phyloP scores from a whole-genome alignment of 2,888 invertebrate genomes.

The Nysson spinosus region DNA sequence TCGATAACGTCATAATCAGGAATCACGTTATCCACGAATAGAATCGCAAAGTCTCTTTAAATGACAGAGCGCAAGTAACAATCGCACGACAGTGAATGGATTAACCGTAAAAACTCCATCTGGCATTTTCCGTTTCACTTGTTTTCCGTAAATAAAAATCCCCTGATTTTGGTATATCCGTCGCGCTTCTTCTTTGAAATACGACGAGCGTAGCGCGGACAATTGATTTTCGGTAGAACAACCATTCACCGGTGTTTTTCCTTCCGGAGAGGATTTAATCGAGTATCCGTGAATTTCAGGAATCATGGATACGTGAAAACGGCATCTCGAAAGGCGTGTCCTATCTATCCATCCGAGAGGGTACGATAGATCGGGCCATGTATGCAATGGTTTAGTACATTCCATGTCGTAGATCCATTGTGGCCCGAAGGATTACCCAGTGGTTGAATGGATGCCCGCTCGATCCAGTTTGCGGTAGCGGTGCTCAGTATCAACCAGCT shows the following conservation, averaged over 20 bases:
- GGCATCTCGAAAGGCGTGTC: slow-evolving; percentile 52
- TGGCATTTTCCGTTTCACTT: no score
- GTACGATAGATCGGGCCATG: slow-evolving; percentile 50
- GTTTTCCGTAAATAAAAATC: background rate
- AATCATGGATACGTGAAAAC: slow-evolving; percentile 28
- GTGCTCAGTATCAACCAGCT: slow-evolving; percentile 39
- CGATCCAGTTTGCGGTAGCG: slow-evolving; percentile 39
- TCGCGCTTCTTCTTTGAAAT: background rate
- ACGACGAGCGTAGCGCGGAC: background rate
- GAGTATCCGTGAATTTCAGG: slow-evolving; percentile 8
- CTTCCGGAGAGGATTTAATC: background rate
- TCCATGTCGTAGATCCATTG: slow-evolving; percentile 61
- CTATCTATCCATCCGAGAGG: slow-evolving; percentile 35
- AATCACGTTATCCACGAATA: no score
- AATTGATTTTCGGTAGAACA: background rate
- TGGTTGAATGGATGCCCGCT: slow-evolving; percentile 51
- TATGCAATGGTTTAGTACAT: slow-evolving; percentile 55
- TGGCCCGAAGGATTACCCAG: slow-evolving; percentile 55
- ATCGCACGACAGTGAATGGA: no score
- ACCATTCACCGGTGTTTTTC: background rate
- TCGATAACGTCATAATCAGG: no score
- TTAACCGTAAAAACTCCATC: no score
- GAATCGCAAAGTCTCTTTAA: no score
- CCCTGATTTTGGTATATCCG: background rate
- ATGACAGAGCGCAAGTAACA: no score